Evolutionary conservation across 1,140 invertebrate species (phyloP).

Genomic region (Probaryconus sp.): DNA sequence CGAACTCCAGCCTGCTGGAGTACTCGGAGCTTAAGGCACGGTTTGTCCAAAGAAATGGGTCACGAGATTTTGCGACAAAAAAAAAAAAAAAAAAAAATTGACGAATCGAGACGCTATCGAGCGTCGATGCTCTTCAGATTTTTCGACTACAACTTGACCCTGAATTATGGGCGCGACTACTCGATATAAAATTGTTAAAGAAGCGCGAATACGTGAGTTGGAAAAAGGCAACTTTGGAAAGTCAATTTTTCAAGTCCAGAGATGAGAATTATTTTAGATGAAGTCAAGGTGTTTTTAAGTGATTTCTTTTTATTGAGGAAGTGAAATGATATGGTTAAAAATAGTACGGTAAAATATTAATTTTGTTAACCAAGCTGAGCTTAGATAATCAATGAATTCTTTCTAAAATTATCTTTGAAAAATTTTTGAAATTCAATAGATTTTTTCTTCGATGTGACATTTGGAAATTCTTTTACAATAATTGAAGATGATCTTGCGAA

Average conservation of each 20-base stretch:
- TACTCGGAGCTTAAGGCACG: conserved; percentile 10
- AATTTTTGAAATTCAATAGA: too few species aligned
- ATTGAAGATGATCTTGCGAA: conserved; percentile 10
- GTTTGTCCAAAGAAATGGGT: conserved; percentile 28
- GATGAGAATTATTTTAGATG: too few species aligned
- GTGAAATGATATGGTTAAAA: too few species aligned
- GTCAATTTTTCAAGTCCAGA: not conserved
- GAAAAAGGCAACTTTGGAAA: conserved; percentile 11
- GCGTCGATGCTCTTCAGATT: conserved; percentile 9
- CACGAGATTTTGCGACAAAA: conserved; percentile 35
- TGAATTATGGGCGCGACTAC: conserved; percentile 16
- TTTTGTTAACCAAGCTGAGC: too few species aligned
- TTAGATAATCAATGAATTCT: too few species aligned
- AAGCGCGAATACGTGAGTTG: not conserved
- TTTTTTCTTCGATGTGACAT: too few species aligned
- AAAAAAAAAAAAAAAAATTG: not conserved
- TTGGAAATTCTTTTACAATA: too few species aligned
- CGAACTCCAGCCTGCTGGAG: not conserved
- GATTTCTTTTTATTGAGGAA: too few species aligned
- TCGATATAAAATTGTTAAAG: conserved; percentile 31
- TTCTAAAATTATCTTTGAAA: too few species aligned
- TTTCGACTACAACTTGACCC: conserved; percentile 42
- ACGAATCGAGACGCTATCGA: conserved; percentile 19
- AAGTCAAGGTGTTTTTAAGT: too few species aligned
- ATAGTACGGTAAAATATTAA: too few species aligned